Conservation (phyloP, 2,888 invertebrate species). For the Orchesellides sinensis region DNA sequence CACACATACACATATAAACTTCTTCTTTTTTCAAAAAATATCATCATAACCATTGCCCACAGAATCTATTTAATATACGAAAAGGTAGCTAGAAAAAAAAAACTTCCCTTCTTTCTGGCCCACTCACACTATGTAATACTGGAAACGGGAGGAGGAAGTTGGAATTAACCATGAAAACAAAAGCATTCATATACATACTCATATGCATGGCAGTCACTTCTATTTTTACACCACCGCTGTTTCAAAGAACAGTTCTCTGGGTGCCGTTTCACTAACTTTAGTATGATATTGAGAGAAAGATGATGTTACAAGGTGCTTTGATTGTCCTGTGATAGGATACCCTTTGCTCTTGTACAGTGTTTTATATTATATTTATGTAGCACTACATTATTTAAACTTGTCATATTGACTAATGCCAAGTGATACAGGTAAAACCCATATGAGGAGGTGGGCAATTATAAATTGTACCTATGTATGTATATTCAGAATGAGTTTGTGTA, state of each 20-base stretch:
- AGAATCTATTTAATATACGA: too few relatives aligned
- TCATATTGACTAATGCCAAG: too few relatives aligned
- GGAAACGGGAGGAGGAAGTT: constrained; percentile 43
- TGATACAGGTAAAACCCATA: too few relatives aligned
- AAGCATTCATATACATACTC: constrained; percentile 36
- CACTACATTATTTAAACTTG: too few relatives aligned
- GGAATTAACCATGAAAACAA: constrained; percentile 75
- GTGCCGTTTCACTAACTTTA: background rate
- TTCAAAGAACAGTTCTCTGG: background rate
- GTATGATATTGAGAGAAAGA: too few relatives aligned
- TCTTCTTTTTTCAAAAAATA: background rate
- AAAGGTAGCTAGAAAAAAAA: background rate
- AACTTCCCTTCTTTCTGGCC: background rate
- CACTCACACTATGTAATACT: background rate
- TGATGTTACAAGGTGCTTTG: too few relatives aligned
- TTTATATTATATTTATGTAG: too few relatives aligned
- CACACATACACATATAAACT: constrained; percentile 49
- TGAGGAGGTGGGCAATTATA: too few relatives aligned
- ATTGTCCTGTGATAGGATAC: too few relatives aligned
- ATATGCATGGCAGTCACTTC: constrained; percentile 25
- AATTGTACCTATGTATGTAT: too few relatives aligned
- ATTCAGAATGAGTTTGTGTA: too few relatives aligned
- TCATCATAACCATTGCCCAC: constrained; percentile 9
- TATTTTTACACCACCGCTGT: constrained; percentile 10
- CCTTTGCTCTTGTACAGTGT: too few relatives aligned